phyloP scores from a whole-genome alignment of 1,140 invertebrate species.

The Leptonema lineaticorne region DNA sequence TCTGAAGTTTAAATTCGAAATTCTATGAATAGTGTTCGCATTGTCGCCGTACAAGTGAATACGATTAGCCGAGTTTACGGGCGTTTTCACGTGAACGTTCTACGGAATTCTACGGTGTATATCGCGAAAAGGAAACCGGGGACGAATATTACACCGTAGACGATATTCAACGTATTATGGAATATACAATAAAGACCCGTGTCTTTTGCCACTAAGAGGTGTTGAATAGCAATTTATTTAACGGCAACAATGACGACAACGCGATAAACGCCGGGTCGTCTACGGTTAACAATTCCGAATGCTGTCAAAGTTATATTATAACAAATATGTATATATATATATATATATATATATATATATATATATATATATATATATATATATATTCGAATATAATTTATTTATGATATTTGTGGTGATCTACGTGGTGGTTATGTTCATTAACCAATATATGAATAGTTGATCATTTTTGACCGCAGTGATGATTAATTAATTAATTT shows the following conservation, averaged over 20 bases:
- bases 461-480: too few species aligned
- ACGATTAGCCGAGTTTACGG: background rate
- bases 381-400: too few species aligned
- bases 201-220: conserved; percentile 23
- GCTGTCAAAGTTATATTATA: too few species aligned
- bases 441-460: too few species aligned
- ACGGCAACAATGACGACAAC: background rate
- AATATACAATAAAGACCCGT: conserved; percentile 21
- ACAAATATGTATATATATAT: too few species aligned
- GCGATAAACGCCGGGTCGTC: background rate
- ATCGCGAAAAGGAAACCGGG: conserved; percentile 15
- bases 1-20: background rate
- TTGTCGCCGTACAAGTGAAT: background rate
- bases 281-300: background rate
- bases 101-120: background rate
- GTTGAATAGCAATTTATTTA: conserved; percentile 24
- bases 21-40: background rate
- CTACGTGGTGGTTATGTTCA: too few species aligned
- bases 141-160: too few species aligned
- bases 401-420: too few species aligned
- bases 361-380: too few species aligned
- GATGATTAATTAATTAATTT: too few species aligned
- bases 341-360: too few species aligned
- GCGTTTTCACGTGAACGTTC: background rate
- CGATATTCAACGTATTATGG: too few species aligned